These are phyloP conservation scores for Apostichopus parvimensis DNA, from an alignment of 35 echinoderm and acorn worm genomes.

Conservation along the genomic window DNA sequence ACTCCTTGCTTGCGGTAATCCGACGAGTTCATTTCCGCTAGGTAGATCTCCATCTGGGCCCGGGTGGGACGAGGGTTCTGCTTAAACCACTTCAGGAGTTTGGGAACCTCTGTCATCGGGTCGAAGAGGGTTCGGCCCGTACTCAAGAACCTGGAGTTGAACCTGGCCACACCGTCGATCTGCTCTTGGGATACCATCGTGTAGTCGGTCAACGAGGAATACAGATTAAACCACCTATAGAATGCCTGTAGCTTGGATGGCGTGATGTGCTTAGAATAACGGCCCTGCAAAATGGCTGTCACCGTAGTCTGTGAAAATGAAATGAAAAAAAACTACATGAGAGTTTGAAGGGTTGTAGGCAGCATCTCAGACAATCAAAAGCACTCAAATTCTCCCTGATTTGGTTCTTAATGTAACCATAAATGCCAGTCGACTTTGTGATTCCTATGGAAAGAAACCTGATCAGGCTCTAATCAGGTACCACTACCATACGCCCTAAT, in stretches of 20 bases:
- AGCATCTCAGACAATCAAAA: too few relatives aligned
- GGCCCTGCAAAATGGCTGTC: constrained; percentile 76
- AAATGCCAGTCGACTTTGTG: too few relatives aligned
- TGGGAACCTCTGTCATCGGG: constrained; percentile 78
- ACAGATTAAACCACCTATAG: constrained; percentile 96
- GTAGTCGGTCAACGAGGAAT: constrained; percentile 84
- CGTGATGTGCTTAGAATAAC: constrained; percentile 78
- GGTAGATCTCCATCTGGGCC: constrained; percentile 76
- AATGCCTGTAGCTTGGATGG: constrained; percentile 85
- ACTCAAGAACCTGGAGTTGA: constrained; percentile 61
- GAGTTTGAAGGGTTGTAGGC: too few relatives aligned
- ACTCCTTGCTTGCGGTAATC: constrained; percentile 79
- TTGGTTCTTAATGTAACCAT: too few relatives aligned
- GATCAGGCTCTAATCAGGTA: too few relatives aligned
- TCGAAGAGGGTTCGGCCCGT: constrained; percentile 85
- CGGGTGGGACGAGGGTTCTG: constrained; percentile 85
- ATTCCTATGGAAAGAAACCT: too few relatives aligned
- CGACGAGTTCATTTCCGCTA: constrained; percentile 85
- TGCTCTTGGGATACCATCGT: constrained; percentile 79
- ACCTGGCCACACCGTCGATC: constrained; percentile 50
- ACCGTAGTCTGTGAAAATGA: constrained; percentile 62
- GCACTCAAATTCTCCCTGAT: too few relatives aligned
- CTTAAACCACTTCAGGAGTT: constrained; percentile 85
- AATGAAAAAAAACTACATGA: not conserved
- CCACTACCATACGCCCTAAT: too few relatives aligned